Conservation (phyloP, 1,140 invertebrate species). For the Lerema accius region DNA sequence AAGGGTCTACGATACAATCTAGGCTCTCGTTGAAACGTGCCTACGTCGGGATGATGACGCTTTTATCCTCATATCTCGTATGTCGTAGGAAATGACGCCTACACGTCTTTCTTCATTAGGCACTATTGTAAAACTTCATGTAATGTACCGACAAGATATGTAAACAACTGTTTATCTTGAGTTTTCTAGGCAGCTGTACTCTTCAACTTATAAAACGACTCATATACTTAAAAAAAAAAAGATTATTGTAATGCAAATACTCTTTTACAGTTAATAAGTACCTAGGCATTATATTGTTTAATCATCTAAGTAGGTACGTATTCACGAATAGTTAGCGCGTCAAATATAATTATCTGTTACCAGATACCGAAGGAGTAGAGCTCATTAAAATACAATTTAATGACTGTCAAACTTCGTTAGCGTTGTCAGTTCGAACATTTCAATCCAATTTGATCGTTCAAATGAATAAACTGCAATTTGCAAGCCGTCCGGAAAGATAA, state of each 20-base stretch:
- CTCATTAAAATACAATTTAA: constrained; percentile 3
- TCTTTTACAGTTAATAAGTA: too few species aligned
- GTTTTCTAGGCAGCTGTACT: too few species aligned
- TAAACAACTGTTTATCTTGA: constrained; percentile 7
- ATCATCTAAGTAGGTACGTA: too few species aligned
- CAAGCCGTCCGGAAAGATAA: background rate
- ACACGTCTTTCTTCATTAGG: constrained; percentile 20
- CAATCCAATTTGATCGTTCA: background rate
- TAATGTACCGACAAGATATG: background rate
- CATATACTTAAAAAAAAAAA: too few species aligned
- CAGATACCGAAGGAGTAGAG: background rate
- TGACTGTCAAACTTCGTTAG: constrained; percentile 20
- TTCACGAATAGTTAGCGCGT: constrained; percentile 5
- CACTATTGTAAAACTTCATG: constrained; percentile 5
- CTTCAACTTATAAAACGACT: too few species aligned
- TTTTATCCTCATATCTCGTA: background rate
- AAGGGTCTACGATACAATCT: constrained; percentile 2
- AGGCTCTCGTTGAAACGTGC: constrained; percentile 11
- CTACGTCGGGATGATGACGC: background rate
- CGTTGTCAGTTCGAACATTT: constrained; percentile 10
- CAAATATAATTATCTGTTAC: constrained; percentile 12
- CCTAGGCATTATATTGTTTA: too few species aligned
- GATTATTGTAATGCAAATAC: too few species aligned
- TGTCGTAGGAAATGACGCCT: constrained; percentile 19
- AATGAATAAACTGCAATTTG: constrained; percentile 1